Percentiles rank a stretch among this genome's conserved stretches.
phyloP scores from a whole-genome alignment of 1,140 invertebrate species.

The Aphelinus certus region DNA sequence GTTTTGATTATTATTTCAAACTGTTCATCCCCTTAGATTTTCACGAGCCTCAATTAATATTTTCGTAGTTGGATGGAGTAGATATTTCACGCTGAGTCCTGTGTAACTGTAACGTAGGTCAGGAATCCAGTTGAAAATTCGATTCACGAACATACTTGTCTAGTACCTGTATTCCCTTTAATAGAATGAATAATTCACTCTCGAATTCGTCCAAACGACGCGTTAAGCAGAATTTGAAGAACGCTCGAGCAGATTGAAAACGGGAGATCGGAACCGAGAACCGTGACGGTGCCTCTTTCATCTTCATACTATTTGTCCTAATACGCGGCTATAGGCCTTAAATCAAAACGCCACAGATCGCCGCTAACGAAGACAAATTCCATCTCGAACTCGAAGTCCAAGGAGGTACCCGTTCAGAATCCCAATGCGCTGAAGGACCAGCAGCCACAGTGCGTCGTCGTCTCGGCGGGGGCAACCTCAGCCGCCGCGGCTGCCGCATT shows the following conservation, averaged over 20 bases:
- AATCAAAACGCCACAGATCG: conserved; percentile 63
- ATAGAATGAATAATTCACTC: no score
- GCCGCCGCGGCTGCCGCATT: background rate
- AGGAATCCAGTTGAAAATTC: no score
- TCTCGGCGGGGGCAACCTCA: background rate
- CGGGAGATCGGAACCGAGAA: conserved; percentile 28
- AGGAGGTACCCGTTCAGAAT: conserved; percentile 47
- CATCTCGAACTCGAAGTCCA: conserved; percentile 55
- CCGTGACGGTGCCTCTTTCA: conserved; percentile 62
- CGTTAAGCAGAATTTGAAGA: conserved; percentile 6
- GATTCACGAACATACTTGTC: no score
- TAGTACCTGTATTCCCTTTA: no score
- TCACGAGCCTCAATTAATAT: no score
- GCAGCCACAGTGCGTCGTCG: conserved; percentile 7
- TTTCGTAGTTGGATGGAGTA: no score
- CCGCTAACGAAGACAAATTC: conserved; percentile 59
- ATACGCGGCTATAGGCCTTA: conserved; percentile 67
- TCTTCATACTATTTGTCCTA: conserved; percentile 64
- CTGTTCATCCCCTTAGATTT: no score
- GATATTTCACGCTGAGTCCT: no score
- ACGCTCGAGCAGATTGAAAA: conserved; percentile 1
- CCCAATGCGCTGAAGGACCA: conserved; percentile 40
- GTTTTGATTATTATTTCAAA: no score
- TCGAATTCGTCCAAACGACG: no score
- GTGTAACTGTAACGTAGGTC: no score